Evolutionary conservation across 2,797 vertebrate genomes (phyloP).

Genomic region (Siniperca undulata): DNA sequence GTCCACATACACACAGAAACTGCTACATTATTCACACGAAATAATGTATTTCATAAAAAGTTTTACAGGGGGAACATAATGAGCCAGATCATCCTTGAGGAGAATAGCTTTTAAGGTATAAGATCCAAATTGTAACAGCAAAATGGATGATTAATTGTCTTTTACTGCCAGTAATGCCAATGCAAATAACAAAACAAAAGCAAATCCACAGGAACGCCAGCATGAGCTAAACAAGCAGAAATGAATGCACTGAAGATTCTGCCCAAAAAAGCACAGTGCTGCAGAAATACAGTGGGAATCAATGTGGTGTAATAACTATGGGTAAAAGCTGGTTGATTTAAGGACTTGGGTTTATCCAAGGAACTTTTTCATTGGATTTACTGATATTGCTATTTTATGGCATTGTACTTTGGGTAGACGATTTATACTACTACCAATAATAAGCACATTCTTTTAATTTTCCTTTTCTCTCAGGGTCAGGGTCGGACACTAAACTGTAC

Average conservation of each 20-base stretch:
- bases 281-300: slow-evolving; percentile 61
- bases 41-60: slow-evolving; percentile 8
- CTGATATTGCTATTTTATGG: slow-evolving; percentile 35
- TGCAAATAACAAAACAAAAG: slow-evolving; percentile 58
- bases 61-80: slow-evolving; percentile 19
- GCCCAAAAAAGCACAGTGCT: slow-evolving; percentile 58
- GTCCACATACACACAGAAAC: neutral
- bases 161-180: slow-evolving; percentile 24
- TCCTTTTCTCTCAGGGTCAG: neutral
- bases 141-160: slow-evolving; percentile 59
- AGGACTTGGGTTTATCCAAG: slow-evolving; percentile 32
- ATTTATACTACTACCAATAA: slow-evolving; percentile 13
- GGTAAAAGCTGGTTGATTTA: slow-evolving; percentile 51
- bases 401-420: slow-evolving; percentile 5
- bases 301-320: slow-evolving; percentile 51
- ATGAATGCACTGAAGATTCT: slow-evolving; percentile 51
- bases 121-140: slow-evolving; percentile 34
- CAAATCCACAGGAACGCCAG: slow-evolving; percentile 51
- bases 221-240: slow-evolving; percentile 65
- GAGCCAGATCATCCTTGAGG: neutral
- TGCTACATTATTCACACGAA: neutral
- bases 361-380: slow-evolving; percentile 52
- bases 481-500: neutral
- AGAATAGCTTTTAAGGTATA: slow-evolving; percentile 13
- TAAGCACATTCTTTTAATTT: slow-evolving; percentile 12